phyloP scores from a whole-genome alignment of 2,797 vertebrate species.

The Lemur catta region DNA sequence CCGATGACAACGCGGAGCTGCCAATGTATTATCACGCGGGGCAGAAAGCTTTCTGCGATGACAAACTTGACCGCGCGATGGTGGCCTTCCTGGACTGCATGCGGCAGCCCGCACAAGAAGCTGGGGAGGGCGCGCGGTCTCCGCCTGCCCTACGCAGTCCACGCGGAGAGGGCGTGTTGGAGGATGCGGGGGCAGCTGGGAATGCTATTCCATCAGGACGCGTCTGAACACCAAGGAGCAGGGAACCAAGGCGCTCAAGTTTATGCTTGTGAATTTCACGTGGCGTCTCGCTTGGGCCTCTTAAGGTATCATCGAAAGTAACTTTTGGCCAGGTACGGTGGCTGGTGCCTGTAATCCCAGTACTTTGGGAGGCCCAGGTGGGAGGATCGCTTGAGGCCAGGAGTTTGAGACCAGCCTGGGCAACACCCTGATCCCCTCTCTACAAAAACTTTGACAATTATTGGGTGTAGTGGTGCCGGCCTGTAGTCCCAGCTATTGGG shows the following conservation, averaged over 20 bases:
- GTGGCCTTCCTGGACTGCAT: slow-evolving; percentile 96
- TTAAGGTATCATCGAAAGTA: slow-evolving; percentile 89
- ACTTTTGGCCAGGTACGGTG: neutral
- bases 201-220: slow-evolving; percentile 94
- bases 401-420: too few relatives aligned
- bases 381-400: neutral
- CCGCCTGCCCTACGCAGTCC: slow-evolving; percentile 94
- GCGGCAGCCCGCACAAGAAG: slow-evolving; percentile 94
- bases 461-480: too few relatives aligned
- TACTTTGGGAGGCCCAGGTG: neutral
- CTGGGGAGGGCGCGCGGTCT: slow-evolving; percentile 91
- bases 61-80: slow-evolving; percentile 95
- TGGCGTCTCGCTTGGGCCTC: slow-evolving; percentile 95
- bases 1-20: slow-evolving; percentile 88
- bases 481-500: too few relatives aligned
- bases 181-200: slow-evolving; percentile 91
- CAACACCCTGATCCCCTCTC: neutral
- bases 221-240: slow-evolving; percentile 95
- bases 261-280: slow-evolving; percentile 95
- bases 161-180: slow-evolving; percentile 93
- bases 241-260: slow-evolving; percentile 95
- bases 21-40: slow-evolving; percentile 92
- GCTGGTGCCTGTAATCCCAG: neutral
- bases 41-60: slow-evolving; percentile 92
- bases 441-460: too few relatives aligned